Evolutionary conservation across 2,888 invertebrate genomes (phyloP), one percentile per base, ranked within the genome.

Genomic region (Liposcelis brunnea): DNA sequence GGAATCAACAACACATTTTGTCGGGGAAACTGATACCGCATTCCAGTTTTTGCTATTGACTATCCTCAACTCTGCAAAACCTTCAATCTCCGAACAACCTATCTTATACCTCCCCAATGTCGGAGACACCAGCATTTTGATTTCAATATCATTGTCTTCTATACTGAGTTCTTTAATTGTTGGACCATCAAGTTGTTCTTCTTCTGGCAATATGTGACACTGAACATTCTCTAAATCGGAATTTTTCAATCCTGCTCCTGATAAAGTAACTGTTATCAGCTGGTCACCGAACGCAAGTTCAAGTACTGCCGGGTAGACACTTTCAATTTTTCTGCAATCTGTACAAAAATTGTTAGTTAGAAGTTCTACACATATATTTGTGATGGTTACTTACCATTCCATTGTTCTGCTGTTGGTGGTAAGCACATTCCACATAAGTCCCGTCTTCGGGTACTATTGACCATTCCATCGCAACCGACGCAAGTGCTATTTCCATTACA

Each of bases 361-460:
- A 26, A 26, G 8, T 6, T 26, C 26, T 26, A n/a, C n/a, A n/a
- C n/a, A n/a, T n/a, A n/a, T n/a, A n/a, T n/a, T n/a, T n/a, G n/a
- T n/a, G n/a, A n/a, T 6, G 26, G 8, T 26, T 45, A 5, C 51
- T 50, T 43, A 53, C 54, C 43, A 38, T 54, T 50, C 31, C 47
- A 48, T 1, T n/a, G n/a, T 3, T 42, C 33, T 21, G 49, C 49
- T 35, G 44, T 15, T 7, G 45, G 47, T 8, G 15, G 31, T 7
- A 51, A 49, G 26, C 54, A 54, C 1, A 35, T 31, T n/a, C 53
- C 53, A 47, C 54, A 54, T 11, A 43, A 37, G 37, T 54, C 52
- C 6, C 18, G 6, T 14, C 37, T 42, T 16, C 37, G 16, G 10
- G 46, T 48, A 21, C 51, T 52, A 42, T 47, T 35, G 8, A 36